A percentile compares a stretch with the other conserved stretches of the same genome.
Conservation (phyloP, 2,113 vertebrate species). For the Pelvicachromis taeniatus region DNA sequence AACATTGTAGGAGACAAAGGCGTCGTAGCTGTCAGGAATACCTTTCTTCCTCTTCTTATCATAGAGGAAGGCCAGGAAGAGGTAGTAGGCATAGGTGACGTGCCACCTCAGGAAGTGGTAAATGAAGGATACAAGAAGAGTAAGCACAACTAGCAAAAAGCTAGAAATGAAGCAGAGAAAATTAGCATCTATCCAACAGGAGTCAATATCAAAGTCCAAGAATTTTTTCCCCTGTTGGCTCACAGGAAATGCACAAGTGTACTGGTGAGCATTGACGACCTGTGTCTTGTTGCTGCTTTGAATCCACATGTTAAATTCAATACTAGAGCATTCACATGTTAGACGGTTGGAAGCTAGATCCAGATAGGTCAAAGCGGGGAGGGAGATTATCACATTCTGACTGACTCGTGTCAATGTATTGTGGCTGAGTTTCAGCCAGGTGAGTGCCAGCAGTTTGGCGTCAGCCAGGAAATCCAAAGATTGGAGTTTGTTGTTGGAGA, state of each 20-base stretch:
- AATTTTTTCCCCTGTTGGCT: slow-evolving; percentile 27
- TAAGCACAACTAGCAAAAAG: slow-evolving; percentile 11
- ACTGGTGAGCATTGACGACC: slow-evolving; percentile 46
- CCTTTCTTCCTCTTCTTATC: not conserved
- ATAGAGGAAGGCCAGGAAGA: slow-evolving; percentile 56
- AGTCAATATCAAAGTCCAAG: slow-evolving; percentile 36
- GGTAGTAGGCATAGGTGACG: slow-evolving; percentile 53
- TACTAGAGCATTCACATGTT: slow-evolving; percentile 60
- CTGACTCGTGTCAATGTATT: slow-evolving; percentile 53
- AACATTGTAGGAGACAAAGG: slow-evolving; percentile 70
- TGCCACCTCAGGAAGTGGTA: slow-evolving; percentile 54
- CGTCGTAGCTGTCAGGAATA: slow-evolving; percentile 46
- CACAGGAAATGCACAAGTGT: slow-evolving; percentile 56
- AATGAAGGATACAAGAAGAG: slow-evolving; percentile 42
- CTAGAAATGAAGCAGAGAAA: slow-evolving; percentile 53
- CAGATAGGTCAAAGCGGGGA: slow-evolving; percentile 46
- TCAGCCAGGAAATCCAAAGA: slow-evolving; percentile 60
- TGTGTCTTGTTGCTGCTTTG: slow-evolving; percentile 43
- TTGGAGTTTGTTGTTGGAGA: slow-evolving; percentile 14
- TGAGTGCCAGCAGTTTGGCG: slow-evolving; percentile 31
- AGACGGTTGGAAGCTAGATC: slow-evolving; percentile 57
- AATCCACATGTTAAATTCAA: slow-evolving; percentile 53
- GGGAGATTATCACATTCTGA: not conserved
- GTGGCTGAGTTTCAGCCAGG: not conserved
- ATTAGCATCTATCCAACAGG: slow-evolving; percentile 22